Evolutionary conservation across 2,797 vertebrate genomes (phyloP), one percentile per base, ranked within the genome.

Genomic region (Galago senegalensis): DNA sequence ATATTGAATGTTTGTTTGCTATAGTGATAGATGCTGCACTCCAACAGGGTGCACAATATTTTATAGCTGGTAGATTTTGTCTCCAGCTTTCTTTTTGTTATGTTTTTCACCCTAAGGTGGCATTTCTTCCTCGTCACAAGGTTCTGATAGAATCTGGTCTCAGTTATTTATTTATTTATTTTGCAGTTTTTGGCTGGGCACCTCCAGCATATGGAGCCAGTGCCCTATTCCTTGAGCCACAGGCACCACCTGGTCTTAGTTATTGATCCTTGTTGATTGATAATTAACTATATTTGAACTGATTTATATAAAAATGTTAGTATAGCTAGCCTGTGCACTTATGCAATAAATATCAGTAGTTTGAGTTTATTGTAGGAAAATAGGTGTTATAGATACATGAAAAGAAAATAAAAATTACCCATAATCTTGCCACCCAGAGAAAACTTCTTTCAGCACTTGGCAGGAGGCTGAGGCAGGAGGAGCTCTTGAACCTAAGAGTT

Each of bases 321-420:
- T 11, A 69, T 3, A 87, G 23, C 34, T 58, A 94, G 43, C 17
- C 17, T 93, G 2, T 75, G 16, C 1, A 56, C 17, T 92, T 92
- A 8, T 92, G 63, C 69, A 93, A 73, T 81, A 92, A 79, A 82
- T 95, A 43, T 34, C 94, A 95, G 23, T 87, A 94, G 86, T 46
- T 70, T 0, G 83, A 83, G 23, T 76, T 88, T 93, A 91, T 89
- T 89, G 31, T 49, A 95, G 90, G 56, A 83, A 86, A 97, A 90
- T 84, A 60, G 13, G 18, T 92, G 53, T 40, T 82, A 73, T 7
- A 93, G 72, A 23, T 91, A 94, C 69, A 73, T 73, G 37, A 82
- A 91, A 93, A 61, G 84, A 69, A 86, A 97, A 73, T 80, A 77
- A 91, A 93, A 88, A 58, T 86, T 18, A 79, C 31, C 27, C 53